Evolutionary conservation across 2,113 vertebrate species (phyloP).

Genomic region (Lepidothrix coronata): DNA sequence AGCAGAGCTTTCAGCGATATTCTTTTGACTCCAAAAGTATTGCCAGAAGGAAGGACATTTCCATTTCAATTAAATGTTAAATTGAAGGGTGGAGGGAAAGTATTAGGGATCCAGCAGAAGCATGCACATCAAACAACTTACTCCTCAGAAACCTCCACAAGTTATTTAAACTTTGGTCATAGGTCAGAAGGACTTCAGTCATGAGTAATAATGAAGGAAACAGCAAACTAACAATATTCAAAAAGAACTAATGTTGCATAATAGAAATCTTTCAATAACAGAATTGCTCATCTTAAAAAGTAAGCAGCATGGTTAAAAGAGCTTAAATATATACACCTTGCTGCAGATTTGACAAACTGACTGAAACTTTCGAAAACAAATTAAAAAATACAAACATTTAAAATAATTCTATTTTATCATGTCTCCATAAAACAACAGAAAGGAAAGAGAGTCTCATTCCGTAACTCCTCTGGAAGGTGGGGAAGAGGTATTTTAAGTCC

Average conservation of each 20-base stretch:
- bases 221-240: background rate
- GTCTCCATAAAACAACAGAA: background rate
- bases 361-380: background rate
- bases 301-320: background rate
- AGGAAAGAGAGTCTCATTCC: background rate
- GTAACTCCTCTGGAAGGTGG: background rate
- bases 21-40: background rate
- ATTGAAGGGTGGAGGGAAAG: background rate
- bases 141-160: background rate
- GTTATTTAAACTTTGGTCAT: background rate
- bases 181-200: background rate
- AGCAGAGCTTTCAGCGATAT: background rate
- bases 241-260: background rate
- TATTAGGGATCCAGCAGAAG: background rate
- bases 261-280: background rate
- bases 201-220: background rate
- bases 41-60: background rate
- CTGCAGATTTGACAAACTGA: background rate
- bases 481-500: background rate
- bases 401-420: background rate
- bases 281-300: background rate
- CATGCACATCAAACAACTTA: background rate
- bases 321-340: background rate
- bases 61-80: background rate
- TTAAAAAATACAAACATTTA: background rate